These are phyloP conservation scores for Leucoraja ocellata DNA, from an alignment of 2,797 vertebrate species.

Conservation along the genomic window DNA sequence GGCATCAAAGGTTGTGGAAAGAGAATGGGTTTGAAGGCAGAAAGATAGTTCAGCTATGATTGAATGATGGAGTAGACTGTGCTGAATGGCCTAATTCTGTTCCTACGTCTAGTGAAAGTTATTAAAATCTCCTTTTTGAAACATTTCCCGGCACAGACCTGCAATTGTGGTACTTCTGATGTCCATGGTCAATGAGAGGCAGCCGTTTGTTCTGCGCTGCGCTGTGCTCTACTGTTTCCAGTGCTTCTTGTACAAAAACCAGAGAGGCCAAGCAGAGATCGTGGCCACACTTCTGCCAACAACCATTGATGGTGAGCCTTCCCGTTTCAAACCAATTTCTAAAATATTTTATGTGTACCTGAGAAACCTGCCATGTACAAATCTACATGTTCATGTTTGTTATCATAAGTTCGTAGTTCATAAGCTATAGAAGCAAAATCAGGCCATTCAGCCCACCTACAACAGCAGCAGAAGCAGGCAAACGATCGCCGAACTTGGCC, in stretches of 20 bases:
- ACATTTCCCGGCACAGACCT: slow-evolving; percentile 59
- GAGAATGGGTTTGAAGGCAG: too few relatives aligned
- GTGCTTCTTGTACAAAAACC: slow-evolving; percentile 95
- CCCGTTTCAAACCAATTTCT: neutral
- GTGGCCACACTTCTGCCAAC: slow-evolving; percentile 90
- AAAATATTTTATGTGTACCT: neutral
- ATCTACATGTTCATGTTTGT: too few relatives aligned
- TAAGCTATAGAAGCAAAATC: too few relatives aligned
- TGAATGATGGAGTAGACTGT: too few relatives aligned
- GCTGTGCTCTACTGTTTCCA: slow-evolving; percentile 98
- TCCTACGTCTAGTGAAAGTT: neutral
- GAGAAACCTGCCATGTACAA: neutral
- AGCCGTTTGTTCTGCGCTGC: slow-evolving; percentile 91
- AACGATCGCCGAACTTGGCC: too few relatives aligned
- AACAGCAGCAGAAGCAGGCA: too few relatives aligned
- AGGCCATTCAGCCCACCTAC: too few relatives aligned
- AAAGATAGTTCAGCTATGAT: too few relatives aligned
- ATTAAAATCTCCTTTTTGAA: neutral
- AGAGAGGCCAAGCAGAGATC: slow-evolving; percentile 92
- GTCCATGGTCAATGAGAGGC: slow-evolving; percentile 97
- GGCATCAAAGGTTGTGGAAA: too few relatives aligned
- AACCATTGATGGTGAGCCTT: slow-evolving; percentile 81
- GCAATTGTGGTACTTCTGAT: slow-evolving; percentile 94
- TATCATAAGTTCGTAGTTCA: too few relatives aligned
- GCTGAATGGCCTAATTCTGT: too few relatives aligned